Percentiles rank a stretch among this genome's conserved stretches.
phyloP scores from a whole-genome alignment of 2,113 vertebrate genomes.

The Entomyzon cyanotis region DNA sequence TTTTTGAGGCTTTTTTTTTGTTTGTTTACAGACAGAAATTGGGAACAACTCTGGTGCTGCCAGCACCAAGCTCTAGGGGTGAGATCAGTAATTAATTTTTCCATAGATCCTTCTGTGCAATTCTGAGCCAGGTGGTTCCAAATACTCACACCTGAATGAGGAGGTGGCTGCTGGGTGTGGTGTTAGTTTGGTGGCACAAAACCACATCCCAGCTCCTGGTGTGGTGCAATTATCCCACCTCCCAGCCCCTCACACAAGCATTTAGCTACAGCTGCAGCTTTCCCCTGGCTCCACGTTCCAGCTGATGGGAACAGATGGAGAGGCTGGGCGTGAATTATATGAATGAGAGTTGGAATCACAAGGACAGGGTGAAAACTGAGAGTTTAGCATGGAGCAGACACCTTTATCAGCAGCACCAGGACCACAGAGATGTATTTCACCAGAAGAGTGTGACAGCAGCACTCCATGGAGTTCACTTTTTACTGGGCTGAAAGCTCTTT shows the following conservation, averaged over 20 bases:
- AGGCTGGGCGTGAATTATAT: background rate
- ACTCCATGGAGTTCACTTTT: background rate
- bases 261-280: background rate
- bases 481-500: background rate
- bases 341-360: background rate
- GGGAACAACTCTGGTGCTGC: background rate
- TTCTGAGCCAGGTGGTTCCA: background rate
- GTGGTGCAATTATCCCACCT: background rate
- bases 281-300: background rate
- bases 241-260: rapidly evolving
- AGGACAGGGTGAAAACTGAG: background rate
- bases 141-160: background rate
- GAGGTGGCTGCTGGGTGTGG: background rate
- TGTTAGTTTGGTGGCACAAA: background rate
- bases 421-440: background rate
- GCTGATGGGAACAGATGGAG: background rate
- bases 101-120: rapidly evolving
- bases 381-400: background rate
- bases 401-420: background rate
- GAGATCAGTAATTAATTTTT: background rate
- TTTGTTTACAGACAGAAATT: background rate
- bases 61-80: background rate
- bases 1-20: background rate
- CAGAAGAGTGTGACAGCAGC: background rate
- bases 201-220: background rate